Evolutionary conservation across 1,140 invertebrate species (phyloP).

Genomic region (Cephus cinctus): DNA sequence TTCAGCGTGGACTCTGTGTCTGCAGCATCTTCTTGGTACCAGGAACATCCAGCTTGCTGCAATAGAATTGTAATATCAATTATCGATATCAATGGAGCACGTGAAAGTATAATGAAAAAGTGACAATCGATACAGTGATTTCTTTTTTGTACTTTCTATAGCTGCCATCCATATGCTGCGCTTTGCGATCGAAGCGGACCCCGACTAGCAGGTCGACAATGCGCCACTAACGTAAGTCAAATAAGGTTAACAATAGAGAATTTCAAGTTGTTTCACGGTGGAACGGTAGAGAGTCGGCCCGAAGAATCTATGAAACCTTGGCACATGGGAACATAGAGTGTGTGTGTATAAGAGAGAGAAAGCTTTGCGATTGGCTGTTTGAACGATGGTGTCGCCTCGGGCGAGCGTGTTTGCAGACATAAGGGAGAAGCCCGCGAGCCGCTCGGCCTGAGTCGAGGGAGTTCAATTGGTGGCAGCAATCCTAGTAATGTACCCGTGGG

Average conservation of each 20-base stretch:
- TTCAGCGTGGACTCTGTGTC: constrained; percentile 24
- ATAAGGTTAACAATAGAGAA: constrained; percentile 45
- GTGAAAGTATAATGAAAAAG: constrained; percentile 2
- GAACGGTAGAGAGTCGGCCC: constrained; percentile 29
- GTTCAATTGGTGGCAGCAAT: constrained; percentile 39
- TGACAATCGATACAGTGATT: not conserved
- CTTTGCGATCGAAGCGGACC: not conserved
- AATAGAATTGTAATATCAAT: constrained; percentile 21
- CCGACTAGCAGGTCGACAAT: constrained; percentile 25
- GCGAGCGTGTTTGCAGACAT: constrained; percentile 45
- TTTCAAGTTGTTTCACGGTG: constrained; percentile 32
- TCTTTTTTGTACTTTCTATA: not conserved
- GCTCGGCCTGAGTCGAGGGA: constrained; percentile 16
- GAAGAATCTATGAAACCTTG: no score
- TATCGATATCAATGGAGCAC: constrained; percentile 32
- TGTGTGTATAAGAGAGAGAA: no score
- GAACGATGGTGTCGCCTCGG: constrained; percentile 41
- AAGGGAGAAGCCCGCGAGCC: constrained; percentile 23
- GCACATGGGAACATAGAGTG: no score
- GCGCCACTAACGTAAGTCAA: constrained; percentile 43
- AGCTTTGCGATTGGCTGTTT: constrained; percentile 48
- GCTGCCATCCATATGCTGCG: not conserved
- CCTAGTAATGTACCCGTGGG: constrained; percentile 54
- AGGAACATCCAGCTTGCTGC: not conserved
- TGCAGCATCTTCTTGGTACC: not conserved